Percentiles rank a stretch among this genome's conserved stretches.
phyloP scores from a whole-genome alignment of 2,888 invertebrate genomes.

The Amphipoea oculea region DNA sequence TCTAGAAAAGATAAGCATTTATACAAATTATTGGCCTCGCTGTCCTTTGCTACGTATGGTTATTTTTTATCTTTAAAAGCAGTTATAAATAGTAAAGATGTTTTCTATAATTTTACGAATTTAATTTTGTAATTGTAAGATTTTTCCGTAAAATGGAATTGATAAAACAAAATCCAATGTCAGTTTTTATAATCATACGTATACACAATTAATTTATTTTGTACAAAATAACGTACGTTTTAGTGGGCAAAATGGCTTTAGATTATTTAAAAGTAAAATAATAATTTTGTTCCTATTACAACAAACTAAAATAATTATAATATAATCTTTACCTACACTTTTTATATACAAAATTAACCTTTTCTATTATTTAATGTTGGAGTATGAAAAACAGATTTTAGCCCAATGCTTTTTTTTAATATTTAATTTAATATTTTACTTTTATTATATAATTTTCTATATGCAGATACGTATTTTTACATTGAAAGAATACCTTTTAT shows the following conservation, averaged over 20 bases:
- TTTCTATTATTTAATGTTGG: constrained; percentile 5
- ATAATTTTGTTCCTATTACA: constrained; percentile 66
- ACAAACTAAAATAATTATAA: constrained; percentile 30
- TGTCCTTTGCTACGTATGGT: constrained; percentile 20
- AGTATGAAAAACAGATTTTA: constrained; percentile 4
- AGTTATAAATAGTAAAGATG: neutral
- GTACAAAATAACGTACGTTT: constrained; percentile 13
- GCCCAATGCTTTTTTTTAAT: neutral
- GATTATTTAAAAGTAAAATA: constrained; percentile 42
- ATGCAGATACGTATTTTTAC: neutral
- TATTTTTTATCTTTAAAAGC: neutral
- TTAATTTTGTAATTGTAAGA: constrained; percentile 3
- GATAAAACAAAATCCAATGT: constrained; percentile 13
- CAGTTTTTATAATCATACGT: neutral
- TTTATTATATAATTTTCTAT: neutral
- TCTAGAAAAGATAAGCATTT: constrained; percentile 9
- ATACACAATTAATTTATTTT: neutral
- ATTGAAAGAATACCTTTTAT: constrained; percentile 1
- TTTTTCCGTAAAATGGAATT: neutral
- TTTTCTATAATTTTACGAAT: constrained; percentile 1
- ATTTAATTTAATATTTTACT: neutral
- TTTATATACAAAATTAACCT: constrained; percentile 19
- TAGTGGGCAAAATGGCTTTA: constrained; percentile 19
- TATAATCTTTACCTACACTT: constrained; percentile 7
- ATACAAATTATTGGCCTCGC: neutral